Percentiles rank a stretch among this genome's conserved stretches.
phyloP scores from a whole-genome alignment of 2,888 invertebrate genomes.

The Idaea straminata region DNA sequence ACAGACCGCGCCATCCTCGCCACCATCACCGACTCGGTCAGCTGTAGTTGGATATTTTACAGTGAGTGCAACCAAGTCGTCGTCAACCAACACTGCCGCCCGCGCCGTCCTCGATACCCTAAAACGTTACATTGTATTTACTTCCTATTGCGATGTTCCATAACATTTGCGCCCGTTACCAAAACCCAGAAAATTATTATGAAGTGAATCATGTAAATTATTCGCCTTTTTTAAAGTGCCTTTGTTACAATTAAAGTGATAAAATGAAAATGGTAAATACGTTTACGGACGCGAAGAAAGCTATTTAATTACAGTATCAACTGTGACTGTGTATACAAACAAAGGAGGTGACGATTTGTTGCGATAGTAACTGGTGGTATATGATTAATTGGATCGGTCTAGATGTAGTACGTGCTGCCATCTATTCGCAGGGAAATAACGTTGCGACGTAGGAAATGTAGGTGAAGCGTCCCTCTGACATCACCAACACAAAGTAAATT shows the following conservation, averaged over 20 bases:
- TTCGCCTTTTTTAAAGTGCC: background rate
- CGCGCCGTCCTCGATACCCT: background rate
- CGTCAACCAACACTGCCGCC: background rate
- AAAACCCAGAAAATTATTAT: background rate
- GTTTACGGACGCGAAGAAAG: background rate
- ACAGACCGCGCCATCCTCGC: conserved; percentile 75
- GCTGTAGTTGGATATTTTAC: conserved; percentile 88
- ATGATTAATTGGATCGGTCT: conserved; percentile 28
- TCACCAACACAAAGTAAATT: conserved; percentile 73
- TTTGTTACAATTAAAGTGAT: background rate
- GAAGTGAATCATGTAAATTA: background rate
- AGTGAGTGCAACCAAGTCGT: conserved; percentile 75
- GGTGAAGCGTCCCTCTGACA: conserved; percentile 77
- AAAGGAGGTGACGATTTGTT: conserved; percentile 15
- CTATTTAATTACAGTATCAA: background rate
- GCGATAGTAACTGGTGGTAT: conserved; percentile 17
- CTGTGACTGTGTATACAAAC: conserved; percentile 3
- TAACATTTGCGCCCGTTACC: conserved; percentile 22
- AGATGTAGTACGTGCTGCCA: conserved; percentile 49
- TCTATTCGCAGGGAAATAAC: conserved; percentile 64
- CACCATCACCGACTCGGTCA: conserved; percentile 83
- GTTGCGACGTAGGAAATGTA: conserved; percentile 63
- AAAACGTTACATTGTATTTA: conserved; percentile 23
- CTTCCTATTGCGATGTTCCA: conserved; percentile 35
- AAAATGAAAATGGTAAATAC: background rate